Evolutionary conservation across 2,888 invertebrate species (phyloP).

Genomic region (Yponomeuta malinellus): DNA sequence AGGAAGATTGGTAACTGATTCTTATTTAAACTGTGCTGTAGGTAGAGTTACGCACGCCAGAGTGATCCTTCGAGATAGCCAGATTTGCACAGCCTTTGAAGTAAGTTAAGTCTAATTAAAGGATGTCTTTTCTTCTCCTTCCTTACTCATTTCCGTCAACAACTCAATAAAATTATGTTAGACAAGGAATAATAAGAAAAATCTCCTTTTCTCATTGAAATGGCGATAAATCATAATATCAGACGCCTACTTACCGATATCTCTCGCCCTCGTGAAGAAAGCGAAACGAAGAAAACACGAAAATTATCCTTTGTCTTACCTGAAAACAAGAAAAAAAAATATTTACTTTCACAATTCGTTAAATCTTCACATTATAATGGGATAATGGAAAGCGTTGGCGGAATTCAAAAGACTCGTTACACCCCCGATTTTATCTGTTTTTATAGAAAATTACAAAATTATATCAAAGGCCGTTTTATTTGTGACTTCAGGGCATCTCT

Average conservation of each 20-base stretch:
- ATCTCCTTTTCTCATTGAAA: slow-evolving; percentile 16
- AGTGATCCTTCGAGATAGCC: not conserved
- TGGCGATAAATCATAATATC: slow-evolving; percentile 58
- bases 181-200: not conserved
- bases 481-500: not conserved
- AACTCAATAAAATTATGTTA: not conserved
- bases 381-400: not conserved
- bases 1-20: too few species aligned
- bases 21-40: too few species aligned
- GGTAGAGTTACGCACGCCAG: not conserved
- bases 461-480: not conserved
- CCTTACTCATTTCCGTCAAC: not conserved
- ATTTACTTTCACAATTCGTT: slow-evolving; percentile 38
- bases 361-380: slow-evolving; percentile 25
- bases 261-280: not conserved
- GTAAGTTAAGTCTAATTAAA: too few species aligned
- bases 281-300: slow-evolving; percentile 28
- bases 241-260: slow-evolving; percentile 39
- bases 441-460: not conserved
- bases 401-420: not conserved
- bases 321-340: slow-evolving; percentile 34
- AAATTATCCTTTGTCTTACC: slow-evolving; percentile 48
- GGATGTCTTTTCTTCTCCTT: not conserved
- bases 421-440: too few species aligned
- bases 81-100: not conserved